Percentiles rank a stretch among this genome's conserved stretches.
phyloP scores from a whole-genome alignment of 2,113 vertebrate genomes.

The Willisornis vidua region DNA sequence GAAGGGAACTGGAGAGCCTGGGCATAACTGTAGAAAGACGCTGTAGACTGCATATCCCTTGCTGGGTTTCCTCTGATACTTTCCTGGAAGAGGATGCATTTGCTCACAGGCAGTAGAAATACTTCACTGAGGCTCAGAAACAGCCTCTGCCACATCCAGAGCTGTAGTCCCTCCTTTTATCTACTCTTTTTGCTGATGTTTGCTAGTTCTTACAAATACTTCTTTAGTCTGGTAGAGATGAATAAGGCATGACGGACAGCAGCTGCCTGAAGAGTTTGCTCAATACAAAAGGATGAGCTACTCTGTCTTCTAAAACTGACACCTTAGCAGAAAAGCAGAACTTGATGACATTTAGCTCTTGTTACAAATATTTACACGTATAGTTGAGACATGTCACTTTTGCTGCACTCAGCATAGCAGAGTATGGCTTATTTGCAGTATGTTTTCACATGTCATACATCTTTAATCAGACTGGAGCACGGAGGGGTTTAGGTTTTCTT shows the following conservation, averaged over 20 bases:
- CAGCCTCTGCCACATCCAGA: background rate
- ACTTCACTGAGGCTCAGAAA: background rate
- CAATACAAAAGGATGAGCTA: background rate
- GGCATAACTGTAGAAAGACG: background rate
- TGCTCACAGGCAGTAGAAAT: background rate
- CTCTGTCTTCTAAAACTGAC: background rate
- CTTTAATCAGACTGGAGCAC: background rate
- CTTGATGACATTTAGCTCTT: background rate
- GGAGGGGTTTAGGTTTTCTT: background rate
- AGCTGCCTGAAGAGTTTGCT: background rate
- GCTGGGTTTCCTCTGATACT: background rate
- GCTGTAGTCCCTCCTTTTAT: background rate
- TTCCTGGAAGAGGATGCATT: background rate
- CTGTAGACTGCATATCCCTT: background rate
- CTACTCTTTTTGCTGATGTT: background rate
- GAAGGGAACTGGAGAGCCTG: background rate
- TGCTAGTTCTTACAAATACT: background rate
- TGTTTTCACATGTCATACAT: background rate
- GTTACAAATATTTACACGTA: background rate
- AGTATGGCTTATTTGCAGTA: conserved; percentile 8
- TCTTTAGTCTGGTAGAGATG: background rate
- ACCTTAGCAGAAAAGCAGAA: background rate
- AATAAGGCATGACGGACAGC: background rate
- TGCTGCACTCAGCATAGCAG: background rate
- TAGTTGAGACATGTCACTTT: background rate